Evolutionary conservation across 2,888 invertebrate genomes (phyloP).

Genomic region (Eilema depressum): DNA sequence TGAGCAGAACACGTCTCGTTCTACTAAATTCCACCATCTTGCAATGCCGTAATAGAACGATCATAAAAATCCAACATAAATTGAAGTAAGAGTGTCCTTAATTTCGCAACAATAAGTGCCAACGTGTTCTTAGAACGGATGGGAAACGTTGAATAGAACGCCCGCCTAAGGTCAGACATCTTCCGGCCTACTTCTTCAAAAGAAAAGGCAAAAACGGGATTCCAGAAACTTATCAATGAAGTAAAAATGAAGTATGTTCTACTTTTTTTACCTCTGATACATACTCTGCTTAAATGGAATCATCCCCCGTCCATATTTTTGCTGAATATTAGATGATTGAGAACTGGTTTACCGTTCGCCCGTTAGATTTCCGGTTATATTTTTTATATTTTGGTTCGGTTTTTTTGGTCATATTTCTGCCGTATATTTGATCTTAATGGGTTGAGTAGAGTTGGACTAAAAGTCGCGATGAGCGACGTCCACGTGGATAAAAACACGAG

Average conservation of each 20-base stretch:
- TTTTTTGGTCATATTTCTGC: no score
- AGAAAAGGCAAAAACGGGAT: conserved; percentile 7
- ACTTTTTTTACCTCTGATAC: background rate
- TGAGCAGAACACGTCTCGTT: conserved; percentile 51
- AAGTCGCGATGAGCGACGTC: no score
- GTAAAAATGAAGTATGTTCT: background rate
- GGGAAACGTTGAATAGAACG: background rate
- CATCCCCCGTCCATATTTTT: no score
- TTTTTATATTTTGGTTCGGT: no score
- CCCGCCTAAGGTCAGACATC: conserved; percentile 29
- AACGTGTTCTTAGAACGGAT: background rate
- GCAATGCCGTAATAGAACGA: conserved; percentile 48
- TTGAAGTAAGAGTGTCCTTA: conserved; percentile 42
- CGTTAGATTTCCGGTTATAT: background rate
- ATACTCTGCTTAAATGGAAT: background rate
- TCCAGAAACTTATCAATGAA: background rate
- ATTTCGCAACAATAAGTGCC: conserved; percentile 23
- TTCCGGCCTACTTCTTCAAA: conserved; percentile 31
- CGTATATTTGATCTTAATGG: no score
- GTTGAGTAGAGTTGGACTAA: no score
- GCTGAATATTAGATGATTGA: no score
- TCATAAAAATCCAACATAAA: conserved; percentile 52
- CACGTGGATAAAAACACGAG: no score
- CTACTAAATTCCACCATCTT: conserved; percentile 41
- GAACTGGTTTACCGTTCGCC: background rate